Evolutionary conservation across 2,888 invertebrate species (phyloP), one percentile per base, ranked within the genome.

Genomic region (Chouioia cunea): DNA sequence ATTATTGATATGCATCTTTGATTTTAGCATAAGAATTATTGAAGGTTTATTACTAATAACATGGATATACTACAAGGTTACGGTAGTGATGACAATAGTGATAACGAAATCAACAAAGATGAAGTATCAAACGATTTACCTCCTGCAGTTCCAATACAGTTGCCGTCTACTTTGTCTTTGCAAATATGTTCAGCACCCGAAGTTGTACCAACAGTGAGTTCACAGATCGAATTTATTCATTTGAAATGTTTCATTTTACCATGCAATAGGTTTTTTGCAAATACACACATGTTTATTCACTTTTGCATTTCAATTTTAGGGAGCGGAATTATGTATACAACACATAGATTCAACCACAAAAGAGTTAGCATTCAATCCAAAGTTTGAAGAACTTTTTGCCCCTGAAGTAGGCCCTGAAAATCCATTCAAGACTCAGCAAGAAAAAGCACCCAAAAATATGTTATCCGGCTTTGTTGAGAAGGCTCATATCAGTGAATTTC

Each of bases 401-500:
- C 97, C 98, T 0, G 90, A 93, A 74, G 90, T 93, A 58, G 99
- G 99, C 0, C 99, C 99, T 0, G 92, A 91, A 77, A 97, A 99
- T 87, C 99, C 99, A 0, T 95, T 93, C 82, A 92, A 94, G 86
- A 96, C 97, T 0, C 91, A 93, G 80, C 97, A 97, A 81, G 93
- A 96, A 87, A 91, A 89, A 75, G 94, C 97, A 0, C 88, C 90
- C 6, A 93, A 96, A 82, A 99, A 99, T 83, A 97, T 94, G 79
- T 87, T 99, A 14, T 93, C 98, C 0, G 99, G 99, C 0, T 97
- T 91, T 86, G 95, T 97, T 0, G 99, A 99, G 82, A 92, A 93
- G 75, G 97, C 98, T 0, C 96, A 98, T 84, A 92, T 99, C 60
- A 98, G 94, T 86, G 94, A 95, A 78, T 99, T 99, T 86, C 96